Base-by-base conservation (phyloP, 2,113 vertebrate genomes). In the Proteles cristata region DNA sequence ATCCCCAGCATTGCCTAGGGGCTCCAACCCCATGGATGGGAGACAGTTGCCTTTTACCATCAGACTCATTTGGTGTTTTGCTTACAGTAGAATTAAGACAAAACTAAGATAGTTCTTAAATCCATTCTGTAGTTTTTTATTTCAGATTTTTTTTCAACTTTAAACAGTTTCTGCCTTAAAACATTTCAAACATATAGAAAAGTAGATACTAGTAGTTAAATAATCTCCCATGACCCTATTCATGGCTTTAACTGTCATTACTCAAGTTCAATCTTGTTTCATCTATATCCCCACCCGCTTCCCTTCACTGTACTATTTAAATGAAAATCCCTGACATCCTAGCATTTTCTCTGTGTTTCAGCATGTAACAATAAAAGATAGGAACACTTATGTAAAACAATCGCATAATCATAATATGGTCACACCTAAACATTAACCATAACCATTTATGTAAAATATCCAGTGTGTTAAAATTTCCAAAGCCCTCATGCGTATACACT, bases 61-160 rank as follows among this genome's bases (percentile, higher is more conserved):
- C 1, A 74, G 35, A 39, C 12, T 65, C 14, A 39, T 71, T 88
- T 93, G 25, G 90, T 79, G 19, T n/a, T 94, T 96, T 65, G 5
- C 4, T 7, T 83, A 19, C 11, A 74, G 68, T 39, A 82, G 43
- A 86, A 92, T 45, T 82, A 63, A 94, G 43, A 17, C 33, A 89
- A 92, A 88, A 85, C 0, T 79, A 61, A 91, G 43, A 14, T 79
- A 73, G 88, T 95, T 88, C 35, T 88, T 80, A 91, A 84, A 80
- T 80, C 21, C 19, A 76, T 76, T 89, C 12, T 89, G 39, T 74
- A 82, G 11, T 35, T 58, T 86, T 90, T 45, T 28, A 63, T 68
- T 91, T 88, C 14, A 74, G 11, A 68, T 23, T 84, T 93, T 65
- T 76, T 50, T 16, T 25, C 19, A 35, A 61, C 31, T 88, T 88